Conservation (phyloP, 2,888 invertebrate species). For the Carabus problematicus region DNA sequence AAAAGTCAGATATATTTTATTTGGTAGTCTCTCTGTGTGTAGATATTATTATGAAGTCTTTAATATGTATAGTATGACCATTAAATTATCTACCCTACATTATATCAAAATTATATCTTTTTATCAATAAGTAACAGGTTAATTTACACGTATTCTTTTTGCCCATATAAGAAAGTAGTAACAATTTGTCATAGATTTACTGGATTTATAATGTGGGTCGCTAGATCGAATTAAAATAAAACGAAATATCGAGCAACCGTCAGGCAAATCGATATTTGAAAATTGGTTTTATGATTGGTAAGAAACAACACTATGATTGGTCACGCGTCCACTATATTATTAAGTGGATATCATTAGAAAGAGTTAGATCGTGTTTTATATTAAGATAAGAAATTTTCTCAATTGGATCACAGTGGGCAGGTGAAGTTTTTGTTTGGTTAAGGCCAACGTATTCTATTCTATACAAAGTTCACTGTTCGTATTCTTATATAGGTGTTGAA, state of each 20-base stretch:
- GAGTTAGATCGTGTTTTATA: background rate
- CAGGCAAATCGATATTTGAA: conserved; percentile 6
- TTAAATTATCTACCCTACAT: background rate
- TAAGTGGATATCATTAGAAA: conserved; percentile 10
- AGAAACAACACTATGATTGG: conserved; percentile 6
- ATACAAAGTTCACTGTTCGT: no score
- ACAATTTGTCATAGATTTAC: conserved; percentile 3
- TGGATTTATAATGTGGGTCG: conserved; percentile 7
- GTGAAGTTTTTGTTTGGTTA: background rate
- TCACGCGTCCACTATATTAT: conserved; percentile 6
- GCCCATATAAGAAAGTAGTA: background rate
- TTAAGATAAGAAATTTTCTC: no score
- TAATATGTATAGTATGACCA: no score
- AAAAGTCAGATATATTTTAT: no score
- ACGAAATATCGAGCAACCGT: background rate
- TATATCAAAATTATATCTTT: conserved; percentile 1
- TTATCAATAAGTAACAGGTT: conserved; percentile 4
- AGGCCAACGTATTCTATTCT: no score
- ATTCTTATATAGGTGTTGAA: no score
- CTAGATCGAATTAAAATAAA: background rate
- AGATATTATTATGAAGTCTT: no score
- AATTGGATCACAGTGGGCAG: background rate
- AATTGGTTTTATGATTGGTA: background rate
- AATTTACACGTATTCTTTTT: background rate
- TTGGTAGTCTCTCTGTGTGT: no score